Base-by-base conservation (phyloP, 2,113 vertebrate species). In the Colossoma macropomum region DNA sequence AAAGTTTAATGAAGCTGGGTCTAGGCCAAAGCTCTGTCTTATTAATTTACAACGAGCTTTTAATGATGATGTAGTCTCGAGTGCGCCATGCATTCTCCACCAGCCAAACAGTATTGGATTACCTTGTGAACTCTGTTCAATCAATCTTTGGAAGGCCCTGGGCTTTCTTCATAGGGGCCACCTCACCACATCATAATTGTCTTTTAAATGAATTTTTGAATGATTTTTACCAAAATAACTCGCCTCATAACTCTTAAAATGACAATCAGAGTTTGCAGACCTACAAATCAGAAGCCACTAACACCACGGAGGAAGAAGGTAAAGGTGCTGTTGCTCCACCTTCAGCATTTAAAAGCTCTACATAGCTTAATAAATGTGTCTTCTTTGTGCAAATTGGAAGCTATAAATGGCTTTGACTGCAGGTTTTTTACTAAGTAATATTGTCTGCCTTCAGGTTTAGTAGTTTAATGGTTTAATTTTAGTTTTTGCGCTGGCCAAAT, bases 31-130 rank as follows among this genome's bases (percentile, higher is more conserved):
- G 48, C 56, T 63, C 32, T 7, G 19, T 23, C 13, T 28, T 68
- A 32, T 71, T 77, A 48, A 62, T 71, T 72, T 50, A 72, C 28
- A 77, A 30, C 41, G 25, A 48, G 66, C 66, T 27, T 75, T 70
- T 77, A 77, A 70, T 77, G 27, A 71, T 30, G 59, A 27, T 19
- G 30, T 63, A 41, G 30, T 54, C 30, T 41, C 13, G 34, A 79
- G 45, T 34, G 30, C 45, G 38, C 59, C 25, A 54, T 78, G 68
- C 27, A 30, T 59, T 59, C 21, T 70, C 23, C 28, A 65, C 9
- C 9, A 21, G 28, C 45, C 65, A 48, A 69, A 63, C 60, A 63
- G 10, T 60, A 25, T 59, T 56, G 12, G 19, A 30, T 72, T 63
- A 41, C 19, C 15, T 84, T 54, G n/a, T 56, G 45, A 71, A 60